These are phyloP conservation scores for Ivindomyrus marchei DNA, from an alignment of 2,113 vertebrate genomes.

Conservation along the genomic window DNA sequence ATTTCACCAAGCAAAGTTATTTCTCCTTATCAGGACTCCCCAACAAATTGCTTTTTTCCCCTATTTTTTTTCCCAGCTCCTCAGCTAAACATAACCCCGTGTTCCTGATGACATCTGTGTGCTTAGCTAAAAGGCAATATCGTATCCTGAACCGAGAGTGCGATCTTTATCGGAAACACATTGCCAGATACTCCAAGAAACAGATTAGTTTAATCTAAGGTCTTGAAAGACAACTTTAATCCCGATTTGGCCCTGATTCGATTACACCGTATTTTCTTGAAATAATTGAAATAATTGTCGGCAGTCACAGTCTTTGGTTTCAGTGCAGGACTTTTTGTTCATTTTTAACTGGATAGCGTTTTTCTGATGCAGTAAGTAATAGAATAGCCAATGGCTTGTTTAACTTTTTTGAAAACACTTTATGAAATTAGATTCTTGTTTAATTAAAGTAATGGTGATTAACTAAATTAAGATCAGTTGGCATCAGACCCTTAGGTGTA, in stretches of 20 bases:
- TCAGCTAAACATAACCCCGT: background rate
- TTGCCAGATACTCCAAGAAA: background rate
- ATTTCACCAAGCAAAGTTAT: conserved; percentile 9
- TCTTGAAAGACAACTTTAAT: conserved; percentile 6
- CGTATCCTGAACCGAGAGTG: background rate
- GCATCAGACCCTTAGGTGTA: background rate
- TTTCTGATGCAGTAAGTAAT: background rate
- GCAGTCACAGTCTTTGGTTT: background rate
- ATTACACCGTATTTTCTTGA: background rate
- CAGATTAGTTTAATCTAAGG: background rate
- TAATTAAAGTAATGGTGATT: background rate
- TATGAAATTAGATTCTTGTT: background rate
- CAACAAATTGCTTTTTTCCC: conserved; percentile 11
- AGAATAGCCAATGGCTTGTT: background rate
- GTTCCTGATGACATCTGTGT: background rate
- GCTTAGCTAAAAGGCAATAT: background rate
- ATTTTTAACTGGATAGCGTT: background rate
- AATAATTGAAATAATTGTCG: conserved; percentile 6
- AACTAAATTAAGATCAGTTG: conserved; percentile 8
- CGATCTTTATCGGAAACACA: conserved; percentile 14
- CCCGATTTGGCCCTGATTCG: background rate
- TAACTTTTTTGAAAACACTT: background rate
- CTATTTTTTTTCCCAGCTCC: background rate
- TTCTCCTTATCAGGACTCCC: conserved; percentile 15
- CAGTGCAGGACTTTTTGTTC: background rate